Base-by-base conservation (phyloP, 2,113 vertebrate genomes). In the Datnioides undecimradiatus region DNA sequence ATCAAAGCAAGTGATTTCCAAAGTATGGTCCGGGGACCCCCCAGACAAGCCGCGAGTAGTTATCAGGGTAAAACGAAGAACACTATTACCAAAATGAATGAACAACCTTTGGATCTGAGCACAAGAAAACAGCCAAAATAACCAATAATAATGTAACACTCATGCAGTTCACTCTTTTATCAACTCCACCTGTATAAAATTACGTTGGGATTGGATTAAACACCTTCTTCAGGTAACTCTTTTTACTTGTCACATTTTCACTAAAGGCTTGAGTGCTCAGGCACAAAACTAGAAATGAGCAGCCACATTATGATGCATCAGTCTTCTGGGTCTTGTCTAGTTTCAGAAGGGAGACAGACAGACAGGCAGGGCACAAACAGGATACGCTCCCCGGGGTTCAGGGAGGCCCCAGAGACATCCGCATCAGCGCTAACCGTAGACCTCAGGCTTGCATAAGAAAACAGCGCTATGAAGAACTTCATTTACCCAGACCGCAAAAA, bases 351-450 rank as follows among this genome's bases (percentile, higher is more conserved):
- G 57, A 78, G 68, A 33, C 55, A 59, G 43, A 49, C 80, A 73
- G 77, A 36, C 76, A 62, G 65, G 43, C 70, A 38, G 62, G 82
- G 74, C 79, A 69, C 89, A 90, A 91, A 93, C 93, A 93, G 92
- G 93, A 94, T 91, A 87, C 64, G 73, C 85, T 90, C 91, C 87
- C 87, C 43, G 67, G 83, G 91, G 86, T 78, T 73, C 85, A 23
- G 29, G 31, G 81, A 60, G 86, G 87, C 90, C 88, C 71, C 67
- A 38, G 77, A 90, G 79, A 89, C 89, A 90, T 91, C 82, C 72
- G 64, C 88, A 84, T 73, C 78, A 86, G 27, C 0, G 6, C 13
- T 0, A 69, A 34, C 16, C 41, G 43, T 1, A 73, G 71, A 90
- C 87, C 84, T 90, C 88, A 86, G 48, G 59, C 82, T 88, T 79